phyloP scores from a whole-genome alignment of 2,888 invertebrate species.

The Galeruca laticollis region DNA sequence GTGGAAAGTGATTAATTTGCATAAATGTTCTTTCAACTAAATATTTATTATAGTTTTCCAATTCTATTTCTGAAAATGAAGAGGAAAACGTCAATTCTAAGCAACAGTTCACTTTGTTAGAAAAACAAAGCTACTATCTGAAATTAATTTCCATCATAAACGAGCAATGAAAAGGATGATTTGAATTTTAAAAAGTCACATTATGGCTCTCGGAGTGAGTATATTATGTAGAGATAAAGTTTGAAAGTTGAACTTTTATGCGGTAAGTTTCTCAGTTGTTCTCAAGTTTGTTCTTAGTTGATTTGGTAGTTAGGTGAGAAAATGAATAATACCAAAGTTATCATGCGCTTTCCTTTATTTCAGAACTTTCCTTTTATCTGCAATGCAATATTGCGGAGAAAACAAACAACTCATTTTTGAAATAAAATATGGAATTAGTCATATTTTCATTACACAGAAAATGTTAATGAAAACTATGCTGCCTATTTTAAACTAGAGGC shows the following conservation, averaged over 20 bases:
- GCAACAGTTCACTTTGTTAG: background rate
- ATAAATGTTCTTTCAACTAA: too few relatives aligned
- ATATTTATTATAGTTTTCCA: too few relatives aligned
- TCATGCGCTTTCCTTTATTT: background rate
- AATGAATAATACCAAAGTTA: slow-evolving; percentile 28
- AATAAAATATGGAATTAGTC: too few relatives aligned
- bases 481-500: too few relatives aligned
- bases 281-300: slow-evolving; percentile 30
- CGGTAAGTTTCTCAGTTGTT: slow-evolving; percentile 35
- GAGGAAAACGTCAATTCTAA: too few relatives aligned
- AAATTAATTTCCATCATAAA: background rate
- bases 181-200: slow-evolving; percentile 23
- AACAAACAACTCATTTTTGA: too few relatives aligned
- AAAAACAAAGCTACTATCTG: background rate
- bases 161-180: background rate
- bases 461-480: too few relatives aligned
- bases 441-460: too few relatives aligned
- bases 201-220: slow-evolving; percentile 21
- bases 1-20: too few relatives aligned
- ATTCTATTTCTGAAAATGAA: too few relatives aligned
- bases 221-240: slow-evolving; percentile 39
- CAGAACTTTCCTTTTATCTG: background rate
- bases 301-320: slow-evolving; percentile 26
- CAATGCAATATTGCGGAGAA: background rate
- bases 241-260: slow-evolving; percentile 36